Base-by-base conservation (phyloP, 2,888 invertebrate species). In the Troides helena region DNA sequence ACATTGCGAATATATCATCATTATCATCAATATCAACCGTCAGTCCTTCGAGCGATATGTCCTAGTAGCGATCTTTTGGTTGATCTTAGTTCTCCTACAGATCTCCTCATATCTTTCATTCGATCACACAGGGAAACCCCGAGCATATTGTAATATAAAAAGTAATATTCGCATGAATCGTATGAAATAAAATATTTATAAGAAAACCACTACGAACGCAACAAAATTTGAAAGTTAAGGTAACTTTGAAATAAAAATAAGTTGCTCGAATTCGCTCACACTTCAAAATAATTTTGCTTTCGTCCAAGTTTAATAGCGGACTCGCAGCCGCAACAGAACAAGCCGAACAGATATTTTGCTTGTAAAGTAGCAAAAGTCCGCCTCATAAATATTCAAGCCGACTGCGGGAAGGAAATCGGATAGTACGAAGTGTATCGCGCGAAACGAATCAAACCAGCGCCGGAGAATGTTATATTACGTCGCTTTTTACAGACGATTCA, bases 371-470 rank as follows among this genome's bases (percentile, higher is more conserved):
- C 80, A 80, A 84, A 85, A 86, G 82, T 85, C 81, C 73, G 78
- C 75, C 83, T 85, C 85, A 87, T 87, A 85, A 87, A 88, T 87
- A 87, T 88, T 87, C 85, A 86, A 76, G 75, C 75, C 73, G 74
- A 76, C 74, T 78, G 76, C 74, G 75, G 74, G 74, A 78, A 80
- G 80, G 80, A 83, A 85, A 85, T 85, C 83, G 81, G 81, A 87
- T 85, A 82, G 83, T 80, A 58, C 17, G 58, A 63, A 63, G 58
- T 58, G 62, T 46, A 56, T 62, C 57, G 43, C 56, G 25, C 50
- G 68, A 63, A 63, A 63, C 25, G n/a, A 46, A 63, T 25, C 25
- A 17, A 68, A 58, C 46, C 57, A n/a, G 4, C 36, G 25, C 18
- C 18, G n/a, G 57, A 39, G 23, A 67, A 60, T 53, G 36, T 7